These are phyloP conservation scores for Hypanus sabinus DNA, from an alignment of 2,113 vertebrate genomes.

Conservation along the genomic window DNA sequence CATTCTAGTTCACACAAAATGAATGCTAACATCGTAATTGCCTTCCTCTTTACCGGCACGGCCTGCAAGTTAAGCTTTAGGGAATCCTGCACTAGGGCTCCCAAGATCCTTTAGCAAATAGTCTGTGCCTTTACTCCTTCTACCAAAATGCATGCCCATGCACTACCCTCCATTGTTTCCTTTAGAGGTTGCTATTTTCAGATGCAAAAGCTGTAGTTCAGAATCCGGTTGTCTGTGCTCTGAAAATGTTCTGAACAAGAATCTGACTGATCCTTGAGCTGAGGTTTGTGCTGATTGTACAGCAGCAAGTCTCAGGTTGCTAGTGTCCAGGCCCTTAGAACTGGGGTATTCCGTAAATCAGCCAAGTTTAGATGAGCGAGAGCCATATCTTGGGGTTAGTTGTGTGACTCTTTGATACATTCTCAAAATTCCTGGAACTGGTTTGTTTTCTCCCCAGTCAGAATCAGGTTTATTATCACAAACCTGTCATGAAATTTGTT, in stretches of 20 bases:
- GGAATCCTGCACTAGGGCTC: too few relatives aligned
- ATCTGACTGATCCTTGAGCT: neutral
- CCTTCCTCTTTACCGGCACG: too few relatives aligned
- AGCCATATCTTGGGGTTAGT: neutral
- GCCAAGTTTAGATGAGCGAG: too few relatives aligned
- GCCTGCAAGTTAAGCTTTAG: too few relatives aligned
- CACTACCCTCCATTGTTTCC: neutral
- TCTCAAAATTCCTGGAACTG: neutral
- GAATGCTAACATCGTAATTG: too few relatives aligned
- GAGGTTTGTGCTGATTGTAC: neutral
- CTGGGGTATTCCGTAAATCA: neutral
- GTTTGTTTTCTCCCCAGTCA: neutral
- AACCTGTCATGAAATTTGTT: too few relatives aligned
- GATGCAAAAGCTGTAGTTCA: neutral
- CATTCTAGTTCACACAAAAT: too few relatives aligned
- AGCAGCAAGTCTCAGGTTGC: neutral
- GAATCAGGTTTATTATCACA: too few relatives aligned
- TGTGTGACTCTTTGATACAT: neutral
- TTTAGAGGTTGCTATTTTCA: neutral
- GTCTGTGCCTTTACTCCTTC: too few relatives aligned
- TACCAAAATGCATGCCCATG: too few relatives aligned
- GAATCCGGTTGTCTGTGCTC: neutral
- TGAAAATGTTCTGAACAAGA: neutral
- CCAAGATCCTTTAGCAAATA: too few relatives aligned
- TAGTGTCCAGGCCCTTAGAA: neutral